phyloP scores from a whole-genome alignment of 1,140 invertebrate genomes.

The Drosophila rhopaloa region DNA sequence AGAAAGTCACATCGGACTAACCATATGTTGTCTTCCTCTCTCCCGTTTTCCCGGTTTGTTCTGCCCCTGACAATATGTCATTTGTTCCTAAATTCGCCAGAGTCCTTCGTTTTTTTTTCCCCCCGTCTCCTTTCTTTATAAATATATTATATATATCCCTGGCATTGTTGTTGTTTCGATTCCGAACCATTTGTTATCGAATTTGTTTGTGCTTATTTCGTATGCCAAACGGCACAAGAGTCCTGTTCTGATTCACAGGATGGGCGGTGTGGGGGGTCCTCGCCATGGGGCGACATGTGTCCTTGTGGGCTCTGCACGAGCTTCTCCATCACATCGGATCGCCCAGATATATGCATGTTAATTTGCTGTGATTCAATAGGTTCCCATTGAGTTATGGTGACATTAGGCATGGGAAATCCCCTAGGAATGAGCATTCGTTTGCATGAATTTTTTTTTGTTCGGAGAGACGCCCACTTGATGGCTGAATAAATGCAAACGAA shows the following conservation, averaged over 20 bases:
- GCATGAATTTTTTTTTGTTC: not conserved
- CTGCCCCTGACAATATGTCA: conserved; percentile 76
- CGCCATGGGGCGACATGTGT: conserved; percentile 54
- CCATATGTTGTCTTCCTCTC: conserved; percentile 28
- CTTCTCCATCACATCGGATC: conserved; percentile 3
- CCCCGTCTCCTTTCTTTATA: conserved; percentile 28
- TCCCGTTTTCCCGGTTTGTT: conserved; percentile 10
- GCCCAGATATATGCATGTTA: conserved; percentile 70
- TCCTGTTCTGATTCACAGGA: conserved; percentile 25
- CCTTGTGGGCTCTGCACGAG: conserved; percentile 48
- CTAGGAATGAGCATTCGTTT: conserved; percentile 33
- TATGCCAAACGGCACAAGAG: conserved; percentile 59
- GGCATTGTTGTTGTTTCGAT: conserved; percentile 70
- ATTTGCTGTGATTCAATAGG: conserved; percentile 82
- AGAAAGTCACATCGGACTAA: conserved; percentile 25
- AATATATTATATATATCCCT: conserved; percentile 54
- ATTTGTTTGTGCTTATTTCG: conserved; percentile 77
- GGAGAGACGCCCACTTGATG: conserved; percentile 10
- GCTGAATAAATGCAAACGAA: conserved; percentile 36
- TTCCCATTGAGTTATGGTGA: conserved; percentile 75
- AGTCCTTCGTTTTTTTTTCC: conserved; percentile 52
- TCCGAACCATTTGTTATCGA: conserved; percentile 81
- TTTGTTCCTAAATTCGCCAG: conserved; percentile 72
- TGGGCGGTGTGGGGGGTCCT: conserved; percentile 11
- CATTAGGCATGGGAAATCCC: conserved; percentile 61